These are phyloP conservation scores for Prinia subflava DNA, from an alignment of 2,113 vertebrate genomes.

Conservation along the genomic window DNA sequence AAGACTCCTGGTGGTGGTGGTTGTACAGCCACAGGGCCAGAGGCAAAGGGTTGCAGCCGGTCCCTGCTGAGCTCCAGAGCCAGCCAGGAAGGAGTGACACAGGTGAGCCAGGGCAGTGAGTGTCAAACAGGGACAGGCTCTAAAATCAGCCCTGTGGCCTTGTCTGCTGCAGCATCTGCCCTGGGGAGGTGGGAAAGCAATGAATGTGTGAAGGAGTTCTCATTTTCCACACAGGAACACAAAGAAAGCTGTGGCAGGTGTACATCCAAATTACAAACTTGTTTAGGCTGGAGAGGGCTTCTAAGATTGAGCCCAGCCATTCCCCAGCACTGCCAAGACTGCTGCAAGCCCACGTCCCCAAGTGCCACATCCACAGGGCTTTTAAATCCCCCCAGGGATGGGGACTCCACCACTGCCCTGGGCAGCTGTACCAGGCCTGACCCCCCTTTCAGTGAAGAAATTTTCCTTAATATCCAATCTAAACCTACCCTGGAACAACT, in stretches of 20 bases:
- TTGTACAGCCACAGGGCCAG: background rate
- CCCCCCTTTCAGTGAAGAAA: background rate
- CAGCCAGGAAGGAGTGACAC: background rate
- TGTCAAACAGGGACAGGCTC: background rate
- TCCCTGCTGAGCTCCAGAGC: background rate
- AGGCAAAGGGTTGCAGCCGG: background rate
- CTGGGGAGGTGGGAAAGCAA: background rate
- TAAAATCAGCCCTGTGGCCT: background rate
- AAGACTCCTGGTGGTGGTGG: background rate
- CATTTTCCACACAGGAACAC: background rate
- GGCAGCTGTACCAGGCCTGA: background rate
- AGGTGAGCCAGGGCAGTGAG: background rate
- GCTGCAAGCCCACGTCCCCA: background rate
- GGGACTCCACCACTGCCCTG: accelerated
- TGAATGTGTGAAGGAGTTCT: background rate
- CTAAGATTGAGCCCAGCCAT: background rate
- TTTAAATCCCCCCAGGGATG: background rate
- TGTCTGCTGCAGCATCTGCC: background rate
- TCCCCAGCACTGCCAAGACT: background rate
- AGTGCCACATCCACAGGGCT: accelerated
- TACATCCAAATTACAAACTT: background rate
- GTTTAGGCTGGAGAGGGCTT: background rate
- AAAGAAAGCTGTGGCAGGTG: background rate
- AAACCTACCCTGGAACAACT: accelerated
- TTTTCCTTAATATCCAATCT: no score